Conservation (phyloP, 2,113 vertebrate genomes). For the Stomatorhinus ivindoensis region DNA sequence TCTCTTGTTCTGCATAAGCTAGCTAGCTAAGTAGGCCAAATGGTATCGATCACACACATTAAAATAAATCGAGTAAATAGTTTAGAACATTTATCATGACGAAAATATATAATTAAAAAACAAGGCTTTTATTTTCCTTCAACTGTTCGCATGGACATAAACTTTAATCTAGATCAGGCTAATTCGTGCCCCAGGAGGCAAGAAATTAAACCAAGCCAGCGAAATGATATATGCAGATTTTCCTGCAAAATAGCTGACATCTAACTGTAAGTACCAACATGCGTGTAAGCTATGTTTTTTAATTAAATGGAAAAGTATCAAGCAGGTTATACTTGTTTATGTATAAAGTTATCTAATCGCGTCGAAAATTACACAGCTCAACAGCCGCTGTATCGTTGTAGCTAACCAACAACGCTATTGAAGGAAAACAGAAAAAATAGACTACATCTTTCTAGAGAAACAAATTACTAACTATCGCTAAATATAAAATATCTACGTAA, state of each 20-base stretch:
- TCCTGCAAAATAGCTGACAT: background rate
- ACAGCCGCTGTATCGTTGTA: background rate
- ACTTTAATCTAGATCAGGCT: background rate
- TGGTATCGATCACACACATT: background rate
- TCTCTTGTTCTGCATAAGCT: background rate
- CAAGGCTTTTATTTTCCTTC: background rate
- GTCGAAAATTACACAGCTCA: background rate
- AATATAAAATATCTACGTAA: background rate
- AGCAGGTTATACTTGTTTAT: background rate
- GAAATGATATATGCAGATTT: background rate
- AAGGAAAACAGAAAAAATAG: background rate
- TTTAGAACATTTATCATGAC: background rate
- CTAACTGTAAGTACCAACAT: background rate
- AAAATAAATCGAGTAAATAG: background rate
- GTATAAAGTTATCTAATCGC: background rate
- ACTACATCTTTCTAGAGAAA: background rate
- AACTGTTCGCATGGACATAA: background rate
- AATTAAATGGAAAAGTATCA: background rate
- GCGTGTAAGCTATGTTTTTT: background rate
- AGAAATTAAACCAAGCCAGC: background rate
- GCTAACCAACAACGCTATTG: too few relatives aligned
- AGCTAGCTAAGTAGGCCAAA: constrained; percentile 5
- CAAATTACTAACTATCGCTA: background rate
- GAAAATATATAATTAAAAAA: background rate
- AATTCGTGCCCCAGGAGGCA: background rate